These are phyloP conservation scores for Oscheius sp. DNA, from an alignment of 2,888 invertebrate species.

Conservation along the genomic window DNA sequence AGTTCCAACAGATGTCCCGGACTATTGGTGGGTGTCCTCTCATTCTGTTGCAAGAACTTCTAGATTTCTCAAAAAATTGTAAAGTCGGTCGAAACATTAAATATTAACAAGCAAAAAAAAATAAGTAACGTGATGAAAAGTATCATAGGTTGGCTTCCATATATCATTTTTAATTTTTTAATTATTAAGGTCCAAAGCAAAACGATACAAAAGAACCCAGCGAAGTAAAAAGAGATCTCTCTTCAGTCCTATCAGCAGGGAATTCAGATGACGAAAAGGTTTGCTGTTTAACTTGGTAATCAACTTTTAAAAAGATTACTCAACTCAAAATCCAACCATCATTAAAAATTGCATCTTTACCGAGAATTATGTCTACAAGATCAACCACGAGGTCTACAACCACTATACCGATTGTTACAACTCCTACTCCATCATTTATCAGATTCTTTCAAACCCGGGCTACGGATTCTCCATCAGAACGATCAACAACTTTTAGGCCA, in stretches of 20 bases:
- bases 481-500: slow-evolving; percentile 26
- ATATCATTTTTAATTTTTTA: too few relatives aligned
- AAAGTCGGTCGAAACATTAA: too few relatives aligned
- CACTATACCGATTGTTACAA: not conserved
- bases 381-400: not conserved
- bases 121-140: too few relatives aligned
- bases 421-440: slow-evolving; percentile 21
- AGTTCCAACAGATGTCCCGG: slow-evolving; percentile 2
- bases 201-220: not conserved
- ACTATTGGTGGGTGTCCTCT: slow-evolving; percentile 3
- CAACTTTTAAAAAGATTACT: not conserved
- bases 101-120: too few relatives aligned
- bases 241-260: not conserved
- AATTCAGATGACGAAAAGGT: slow-evolving; percentile 12
- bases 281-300: not conserved
- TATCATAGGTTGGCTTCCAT: too few relatives aligned
- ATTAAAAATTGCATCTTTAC: not conserved
- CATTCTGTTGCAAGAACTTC: not conserved
- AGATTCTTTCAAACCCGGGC: slow-evolving; percentile 20
- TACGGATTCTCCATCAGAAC: slow-evolving; percentile 20
- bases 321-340: slow-evolving; percentile 1
- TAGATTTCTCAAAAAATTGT: too few relatives aligned
- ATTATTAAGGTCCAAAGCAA: too few relatives aligned
- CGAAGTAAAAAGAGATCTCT: slow-evolving; percentile 11
- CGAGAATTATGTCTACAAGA: not conserved